These are phyloP conservation scores for Limnephilus auricula DNA, from an alignment of 2,888 invertebrate species.

Conservation along the genomic window DNA sequence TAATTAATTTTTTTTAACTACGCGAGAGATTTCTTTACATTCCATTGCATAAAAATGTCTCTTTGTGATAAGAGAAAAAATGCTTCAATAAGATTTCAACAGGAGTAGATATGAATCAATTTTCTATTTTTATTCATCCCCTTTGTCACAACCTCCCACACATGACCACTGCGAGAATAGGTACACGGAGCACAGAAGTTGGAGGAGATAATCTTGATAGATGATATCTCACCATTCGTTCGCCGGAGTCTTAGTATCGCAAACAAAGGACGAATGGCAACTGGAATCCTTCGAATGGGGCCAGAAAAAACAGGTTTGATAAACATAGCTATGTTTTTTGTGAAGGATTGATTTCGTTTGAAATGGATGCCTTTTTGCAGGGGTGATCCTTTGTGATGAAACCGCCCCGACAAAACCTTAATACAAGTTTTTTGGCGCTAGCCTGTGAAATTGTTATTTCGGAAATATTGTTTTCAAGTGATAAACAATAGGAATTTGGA, in stretches of 20 bases:
- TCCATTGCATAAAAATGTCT: too few relatives aligned
- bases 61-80: too few relatives aligned
- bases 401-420: background rate
- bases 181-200: conserved; percentile 44
- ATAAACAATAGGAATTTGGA: background rate
- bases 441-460: background rate
- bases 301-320: background rate
- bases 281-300: background rate
- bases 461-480: background rate
- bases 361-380: background rate
- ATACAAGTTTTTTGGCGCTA: too few relatives aligned
- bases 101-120: background rate
- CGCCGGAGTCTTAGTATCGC: conserved; percentile 18
- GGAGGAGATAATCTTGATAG: conserved; percentile 60
- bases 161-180: conserved; percentile 17
- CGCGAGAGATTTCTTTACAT: too few relatives aligned
- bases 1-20: too few relatives aligned
- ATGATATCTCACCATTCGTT: conserved; percentile 57
- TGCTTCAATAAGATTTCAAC: background rate
- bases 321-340: conserved; percentile 7
- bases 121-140: background rate
- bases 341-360: background rate
- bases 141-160: background rate
- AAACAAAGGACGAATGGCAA: conserved; percentile 54
- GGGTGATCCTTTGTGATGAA: background rate